Conservation (phyloP, 2,888 invertebrate species). For the Melanotus villosus region DNA sequence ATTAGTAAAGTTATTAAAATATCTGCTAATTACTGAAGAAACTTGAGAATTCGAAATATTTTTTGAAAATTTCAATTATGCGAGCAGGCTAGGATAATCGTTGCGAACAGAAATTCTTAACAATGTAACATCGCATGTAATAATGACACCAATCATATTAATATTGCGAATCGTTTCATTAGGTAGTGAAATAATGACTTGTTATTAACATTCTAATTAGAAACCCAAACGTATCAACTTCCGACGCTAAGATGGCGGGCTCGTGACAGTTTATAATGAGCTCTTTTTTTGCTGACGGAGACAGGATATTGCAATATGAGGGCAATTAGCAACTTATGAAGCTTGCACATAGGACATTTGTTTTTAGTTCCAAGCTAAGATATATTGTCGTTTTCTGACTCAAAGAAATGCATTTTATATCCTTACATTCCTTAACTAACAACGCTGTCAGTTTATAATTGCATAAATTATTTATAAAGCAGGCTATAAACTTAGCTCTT, state of each 20-base stretch:
- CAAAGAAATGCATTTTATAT: conserved; percentile 35
- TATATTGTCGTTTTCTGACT: conserved; percentile 32
- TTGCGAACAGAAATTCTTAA: background rate
- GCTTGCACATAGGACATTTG: conserved; percentile 48
- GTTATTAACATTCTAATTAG: conserved; percentile 39
- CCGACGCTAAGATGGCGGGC: conserved; percentile 39
- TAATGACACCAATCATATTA: conserved; percentile 16
- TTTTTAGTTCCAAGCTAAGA: conserved; percentile 34
- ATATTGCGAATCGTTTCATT: conserved; percentile 29
- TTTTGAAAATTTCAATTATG: background rate
- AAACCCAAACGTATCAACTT: conserved; percentile 33
- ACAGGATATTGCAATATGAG: conserved; percentile 51
- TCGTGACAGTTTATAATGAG: conserved; percentile 47
- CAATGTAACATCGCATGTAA: conserved; percentile 18
- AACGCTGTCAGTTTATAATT: conserved; percentile 40
- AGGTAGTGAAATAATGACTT: conserved; percentile 22
- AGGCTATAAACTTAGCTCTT: background rate
- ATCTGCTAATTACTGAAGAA: too few relatives aligned
- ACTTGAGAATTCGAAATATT: background rate
- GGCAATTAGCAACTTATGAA: conserved; percentile 50
- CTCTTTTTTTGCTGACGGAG: conserved; percentile 32
- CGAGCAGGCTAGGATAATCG: background rate
- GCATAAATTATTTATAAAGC: conserved; percentile 39
- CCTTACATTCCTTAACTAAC: conserved; percentile 27
- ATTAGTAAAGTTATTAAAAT: too few relatives aligned